Evolutionary conservation across 2,888 invertebrate genomes (phyloP), one percentile per base, ranked within the genome.

Genomic region (Antheraea yamamai): DNA sequence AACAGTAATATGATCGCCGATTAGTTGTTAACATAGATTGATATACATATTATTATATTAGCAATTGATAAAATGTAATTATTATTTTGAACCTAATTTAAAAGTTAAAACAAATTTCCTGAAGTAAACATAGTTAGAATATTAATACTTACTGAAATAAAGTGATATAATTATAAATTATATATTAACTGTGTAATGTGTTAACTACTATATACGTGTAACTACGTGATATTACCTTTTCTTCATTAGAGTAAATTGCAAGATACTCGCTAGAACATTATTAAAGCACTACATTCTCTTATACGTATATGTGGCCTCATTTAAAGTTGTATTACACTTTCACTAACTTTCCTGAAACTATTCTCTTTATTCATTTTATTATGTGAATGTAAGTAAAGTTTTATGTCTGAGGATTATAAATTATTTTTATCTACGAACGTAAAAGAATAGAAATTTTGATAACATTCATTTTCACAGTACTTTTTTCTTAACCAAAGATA

Each of bases 221-320:
- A 16, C 2, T 66, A 66, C 64, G 30, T 66, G 30, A 66, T 66
- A 16, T 66, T 30, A 30, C 64, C 26, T 66, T 66, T 30, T 66
- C 64, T 66, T 66, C 64, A 66, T 66, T 66, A 66, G 16, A 66
- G 64, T 66, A 66, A 26, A 66, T 66, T 66, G 26, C 30, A 66
- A 66, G 14, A 66, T 14, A 66, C 14, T 30, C 26, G 26, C 14
- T 30, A 30, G 26, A 66, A 16, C 64, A 6, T 30, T 30, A 30
- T 30, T 30, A 66, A 26, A 66, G 4, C 26, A 6, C 26, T 20
- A 66, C 64, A 18, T 66, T 66, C 64, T 66, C 64, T 26, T 30
- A 14, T 18, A 66, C 64, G 64, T 66, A 16, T 30, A 16, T 66
- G 64, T 16, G 16, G 30, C 26, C 64, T 16, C 16, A 30, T 66